These are phyloP conservation scores for Eilema depressum DNA, from an alignment of 2,888 invertebrate species.

Conservation along the genomic window DNA sequence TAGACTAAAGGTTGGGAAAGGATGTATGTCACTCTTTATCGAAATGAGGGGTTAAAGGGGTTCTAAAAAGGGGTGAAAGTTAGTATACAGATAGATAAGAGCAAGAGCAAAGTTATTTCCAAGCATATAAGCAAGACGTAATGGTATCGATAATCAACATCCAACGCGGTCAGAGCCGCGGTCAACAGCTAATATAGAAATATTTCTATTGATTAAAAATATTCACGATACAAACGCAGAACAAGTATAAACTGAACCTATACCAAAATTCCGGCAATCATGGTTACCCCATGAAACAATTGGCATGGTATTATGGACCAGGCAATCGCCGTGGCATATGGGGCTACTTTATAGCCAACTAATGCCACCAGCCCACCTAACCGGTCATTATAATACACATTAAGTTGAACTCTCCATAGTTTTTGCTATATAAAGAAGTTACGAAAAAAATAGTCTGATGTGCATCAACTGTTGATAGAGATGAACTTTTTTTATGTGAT, in stretches of 20 bases:
- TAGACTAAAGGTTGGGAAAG: no score
- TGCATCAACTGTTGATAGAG: constrained; percentile 13
- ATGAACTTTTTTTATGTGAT: constrained; percentile 8
- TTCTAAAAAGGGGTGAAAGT: no score
- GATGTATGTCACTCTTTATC: no score
- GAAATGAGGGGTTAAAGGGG: no score
- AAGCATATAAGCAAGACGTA: no score
- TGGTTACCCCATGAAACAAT: constrained; percentile 51
- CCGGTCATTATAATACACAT: constrained; percentile 48
- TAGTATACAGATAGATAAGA: no score
- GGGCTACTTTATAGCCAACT: constrained; percentile 59
- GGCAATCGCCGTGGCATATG: constrained; percentile 64
- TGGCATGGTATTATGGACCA: constrained; percentile 36
- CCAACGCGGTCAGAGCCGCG: no score
- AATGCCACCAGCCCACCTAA: constrained; percentile 43
- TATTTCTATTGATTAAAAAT: no score
- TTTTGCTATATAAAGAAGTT: constrained; percentile 42
- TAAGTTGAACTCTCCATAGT: constrained; percentile 36
- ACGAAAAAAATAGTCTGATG: constrained; percentile 8
- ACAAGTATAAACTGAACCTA: not conserved
- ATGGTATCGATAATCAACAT: no score
- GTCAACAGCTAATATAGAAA: no score
- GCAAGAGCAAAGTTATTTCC: no score
- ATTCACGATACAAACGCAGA: no score
- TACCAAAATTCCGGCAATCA: not conserved